These are phyloP conservation scores for Capitulum mitella DNA, from an alignment of 2,888 invertebrate species.

Conservation along the genomic window DNA sequence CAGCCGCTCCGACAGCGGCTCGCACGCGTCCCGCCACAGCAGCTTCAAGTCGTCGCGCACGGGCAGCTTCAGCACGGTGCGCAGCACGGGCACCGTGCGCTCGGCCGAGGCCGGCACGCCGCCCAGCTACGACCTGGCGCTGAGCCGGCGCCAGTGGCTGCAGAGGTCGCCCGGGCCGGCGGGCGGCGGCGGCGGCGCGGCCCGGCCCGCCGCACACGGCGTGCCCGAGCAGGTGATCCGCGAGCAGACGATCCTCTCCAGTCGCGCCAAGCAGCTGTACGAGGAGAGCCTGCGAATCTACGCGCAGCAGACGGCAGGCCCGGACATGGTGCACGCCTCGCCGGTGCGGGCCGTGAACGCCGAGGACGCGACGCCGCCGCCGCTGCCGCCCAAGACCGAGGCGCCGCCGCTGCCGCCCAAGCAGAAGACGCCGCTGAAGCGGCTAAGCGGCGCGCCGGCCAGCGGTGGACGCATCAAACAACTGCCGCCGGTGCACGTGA, in stretches of 20 bases:
- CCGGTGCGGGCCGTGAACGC: conserved; percentile 37
- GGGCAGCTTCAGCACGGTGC: conserved; percentile 36
- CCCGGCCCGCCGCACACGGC: conserved; percentile 29
- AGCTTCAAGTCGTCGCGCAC: conserved; percentile 36
- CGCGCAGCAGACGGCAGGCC: conserved; percentile 35
- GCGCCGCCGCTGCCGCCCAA: conserved; percentile 38
- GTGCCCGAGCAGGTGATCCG: conserved; percentile 34
- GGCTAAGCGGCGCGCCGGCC: conserved; percentile 27
- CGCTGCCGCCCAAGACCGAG: conserved; percentile 38
- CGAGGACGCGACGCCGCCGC: conserved; percentile 37
- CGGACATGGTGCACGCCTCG: conserved; percentile 38
- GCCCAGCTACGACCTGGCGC: conserved; percentile 40
- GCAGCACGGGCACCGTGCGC: conserved; percentile 12
- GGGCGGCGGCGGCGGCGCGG: conserved; percentile 29
- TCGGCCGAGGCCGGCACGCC: conserved; percentile 35
- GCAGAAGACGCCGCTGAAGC: conserved; percentile 48
- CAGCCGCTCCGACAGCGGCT: conserved; percentile 34
- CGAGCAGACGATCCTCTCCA: conserved; percentile 38
- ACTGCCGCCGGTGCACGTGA: conserved; percentile 58
- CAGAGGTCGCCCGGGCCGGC: conserved; percentile 28
- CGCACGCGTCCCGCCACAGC: conserved; percentile 35
- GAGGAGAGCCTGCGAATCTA: conserved; percentile 37
- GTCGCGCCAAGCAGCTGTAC: conserved; percentile 39
- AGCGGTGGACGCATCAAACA: conserved; percentile 47
- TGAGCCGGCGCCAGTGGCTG: conserved; percentile 29